A percentile compares a stretch with the other conserved stretches of the same genome.
Conservation (phyloP, 2,797 vertebrate species). For the Megalops cyprinoides region DNA sequence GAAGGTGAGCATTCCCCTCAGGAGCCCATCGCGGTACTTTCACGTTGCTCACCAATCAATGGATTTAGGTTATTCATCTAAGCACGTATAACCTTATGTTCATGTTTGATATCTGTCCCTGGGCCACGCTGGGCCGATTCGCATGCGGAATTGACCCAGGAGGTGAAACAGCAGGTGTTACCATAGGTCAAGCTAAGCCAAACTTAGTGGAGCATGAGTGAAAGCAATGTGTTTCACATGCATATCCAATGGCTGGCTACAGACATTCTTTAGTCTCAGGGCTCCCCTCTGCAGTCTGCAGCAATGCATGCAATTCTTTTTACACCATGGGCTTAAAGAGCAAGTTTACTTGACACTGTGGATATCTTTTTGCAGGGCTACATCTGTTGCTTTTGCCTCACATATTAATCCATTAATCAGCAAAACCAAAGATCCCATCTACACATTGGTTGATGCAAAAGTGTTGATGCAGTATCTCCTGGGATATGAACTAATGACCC, state of each 20-base stretch:
- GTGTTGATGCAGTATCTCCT: too few species aligned
- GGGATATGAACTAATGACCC: too few species aligned
- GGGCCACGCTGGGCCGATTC: neutral
- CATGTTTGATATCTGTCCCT: slow-evolving; percentile 6
- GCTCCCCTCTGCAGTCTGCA: neutral
- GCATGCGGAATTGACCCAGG: too few species aligned
- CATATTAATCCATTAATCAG: too few species aligned
- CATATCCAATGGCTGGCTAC: neutral
- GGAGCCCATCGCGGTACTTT: too few species aligned
- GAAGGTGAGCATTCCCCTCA: slow-evolving; percentile 64
- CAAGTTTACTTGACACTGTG: neutral
- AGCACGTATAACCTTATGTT: neutral
- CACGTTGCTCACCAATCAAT: neutral
- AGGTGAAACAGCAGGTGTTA: neutral
- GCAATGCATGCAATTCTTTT: neutral
- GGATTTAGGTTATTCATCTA: slow-evolving; percentile 24
- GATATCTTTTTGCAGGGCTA: neutral
- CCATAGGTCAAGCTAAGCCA: neutral
- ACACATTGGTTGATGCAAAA: too few species aligned
- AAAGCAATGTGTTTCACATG: neutral
- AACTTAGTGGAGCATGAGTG: slow-evolving; percentile 3
- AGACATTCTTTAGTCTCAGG: neutral
- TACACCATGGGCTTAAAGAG: neutral
- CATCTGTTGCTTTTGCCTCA: too few species aligned
- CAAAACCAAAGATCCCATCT: too few species aligned